phyloP scores from a whole-genome alignment of 1,140 invertebrate genomes.

The Aphelinus atriplicis region DNA sequence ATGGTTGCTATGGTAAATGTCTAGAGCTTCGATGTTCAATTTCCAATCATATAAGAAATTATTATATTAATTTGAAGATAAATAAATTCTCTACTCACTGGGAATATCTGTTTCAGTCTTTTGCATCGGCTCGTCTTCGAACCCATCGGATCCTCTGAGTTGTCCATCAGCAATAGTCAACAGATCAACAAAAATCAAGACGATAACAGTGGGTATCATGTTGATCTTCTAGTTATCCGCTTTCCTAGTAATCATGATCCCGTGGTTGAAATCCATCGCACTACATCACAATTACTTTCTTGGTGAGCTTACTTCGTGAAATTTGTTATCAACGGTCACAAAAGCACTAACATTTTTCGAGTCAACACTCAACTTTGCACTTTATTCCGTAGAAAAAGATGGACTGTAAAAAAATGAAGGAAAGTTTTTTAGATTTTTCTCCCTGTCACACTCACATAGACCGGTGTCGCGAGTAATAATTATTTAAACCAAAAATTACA shows the following conservation, averaged over 20 bases:
- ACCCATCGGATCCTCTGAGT: slow-evolving; percentile 48
- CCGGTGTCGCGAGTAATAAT: too few relatives aligned
- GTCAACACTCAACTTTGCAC: neutral
- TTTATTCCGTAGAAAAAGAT: neutral
- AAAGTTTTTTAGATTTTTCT: too few relatives aligned
- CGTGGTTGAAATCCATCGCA: slow-evolving; percentile 43
- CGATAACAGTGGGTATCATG: slow-evolving; percentile 33
- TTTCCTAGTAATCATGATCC: slow-evolving; percentile 47
- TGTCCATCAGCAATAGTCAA: slow-evolving; percentile 59
- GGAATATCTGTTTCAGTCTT: slow-evolving; percentile 56
- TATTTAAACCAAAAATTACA: too few relatives aligned
- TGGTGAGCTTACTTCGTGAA: neutral
- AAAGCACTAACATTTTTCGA: slow-evolving; percentile 3
- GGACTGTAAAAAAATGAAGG: too few relatives aligned
- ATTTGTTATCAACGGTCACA: too few relatives aligned
- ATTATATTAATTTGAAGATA: too few relatives aligned
- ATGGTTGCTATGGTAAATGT: too few relatives aligned
- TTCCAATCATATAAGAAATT: too few relatives aligned
- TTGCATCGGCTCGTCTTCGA: slow-evolving; percentile 51
- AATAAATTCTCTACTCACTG: slow-evolving; percentile 49
- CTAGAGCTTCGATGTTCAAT: too few relatives aligned
- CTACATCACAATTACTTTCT: slow-evolving; percentile 9
- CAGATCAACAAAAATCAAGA: slow-evolving; percentile 58
- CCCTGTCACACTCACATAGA: too few relatives aligned
- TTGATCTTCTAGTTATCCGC: slow-evolving; percentile 36